Percentiles rank a stretch among this genome's conserved stretches.
Evolutionary conservation across 2,888 invertebrate genomes (phyloP).

Genomic region (Tenthredo distinguenda): DNA sequence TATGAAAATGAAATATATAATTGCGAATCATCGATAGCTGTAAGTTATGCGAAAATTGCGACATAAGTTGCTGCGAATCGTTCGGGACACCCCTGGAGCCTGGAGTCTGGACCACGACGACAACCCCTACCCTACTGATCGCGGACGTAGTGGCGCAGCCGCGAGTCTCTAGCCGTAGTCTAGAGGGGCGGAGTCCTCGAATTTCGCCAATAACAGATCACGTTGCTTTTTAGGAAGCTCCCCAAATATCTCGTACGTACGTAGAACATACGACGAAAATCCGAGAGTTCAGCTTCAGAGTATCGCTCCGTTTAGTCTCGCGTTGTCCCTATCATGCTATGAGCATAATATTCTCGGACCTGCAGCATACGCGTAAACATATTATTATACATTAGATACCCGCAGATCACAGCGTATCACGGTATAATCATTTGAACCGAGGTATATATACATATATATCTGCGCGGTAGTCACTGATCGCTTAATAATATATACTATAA

Average conservation of each 20-base stretch:
- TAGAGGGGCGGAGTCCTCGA: constrained; percentile 63
- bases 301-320: constrained; percentile 44
- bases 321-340: not conserved
- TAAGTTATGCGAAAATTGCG: constrained; percentile 14
- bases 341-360: not conserved
- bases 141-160: constrained; percentile 44
- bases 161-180: constrained; percentile 45
- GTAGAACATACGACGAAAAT: constrained; percentile 37
- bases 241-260: constrained; percentile 59
- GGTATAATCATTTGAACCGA: not conserved
- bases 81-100: constrained; percentile 26
- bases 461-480: not conserved
- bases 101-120: constrained; percentile 42
- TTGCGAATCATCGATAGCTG: not conserved
- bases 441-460: not conserved
- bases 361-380: not conserved
- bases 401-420: not conserved
- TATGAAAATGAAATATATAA: not conserved
- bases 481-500: not conserved
- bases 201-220: constrained; percentile 61
- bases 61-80: not conserved
- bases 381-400: not conserved
- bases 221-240: constrained; percentile 60
- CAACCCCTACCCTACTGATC: constrained; percentile 31
- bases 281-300: constrained; percentile 34